Evolutionary conservation across 2,888 invertebrate species (phyloP), one percentile per base, ranked within the genome.

Genomic region (Nemurella pictetii): DNA sequence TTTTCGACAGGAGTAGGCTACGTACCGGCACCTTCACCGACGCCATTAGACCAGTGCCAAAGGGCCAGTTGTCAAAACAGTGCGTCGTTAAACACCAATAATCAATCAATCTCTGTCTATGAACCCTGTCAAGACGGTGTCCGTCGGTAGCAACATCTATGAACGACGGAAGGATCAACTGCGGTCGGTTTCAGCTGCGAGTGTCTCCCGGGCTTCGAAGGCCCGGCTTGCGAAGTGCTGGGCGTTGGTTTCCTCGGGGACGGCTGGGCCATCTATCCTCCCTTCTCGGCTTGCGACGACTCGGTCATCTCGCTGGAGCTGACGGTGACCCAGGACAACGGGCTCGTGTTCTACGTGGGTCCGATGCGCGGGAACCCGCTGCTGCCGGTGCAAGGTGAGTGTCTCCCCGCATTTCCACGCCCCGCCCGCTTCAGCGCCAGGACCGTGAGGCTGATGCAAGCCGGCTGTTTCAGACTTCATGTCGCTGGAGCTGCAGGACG

Each of bases 241-340:
- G 94, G 95, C 0, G 94, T 98, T 87, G 96, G 96, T 27, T 99
- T 99, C 91, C 93, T 93, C 86, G 96, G 97, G n/a, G 94, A 95
- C 88, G 97, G 98, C 12, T 99, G 96, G 94, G 98, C 98, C 0
- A 95, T 99, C 93, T 98, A 97, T 91, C 94, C 95, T 0, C 93
- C 97, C 0, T 94, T 98, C 36, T 95, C 96, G 36, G 94, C 96
- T 4, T 99, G 99, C 90, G 95, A 95, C 87, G 95, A 95, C 85
- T 95, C 97, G 0, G 94, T 94, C 87, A 94, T 98, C 85, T 94
- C 95, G 86, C 89, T 99, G 85, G 96, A 97, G 87, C 93, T 99
- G 88, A 93, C 95, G 74, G 95, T 99, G 0, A 93, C 94, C 87
- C 92, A 92, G 30, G 94, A 94, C 77, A 94, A 96, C 90, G 98